phyloP scores from a whole-genome alignment of 2,113 vertebrate genomes.

The Aptenodytes patagonicus region DNA sequence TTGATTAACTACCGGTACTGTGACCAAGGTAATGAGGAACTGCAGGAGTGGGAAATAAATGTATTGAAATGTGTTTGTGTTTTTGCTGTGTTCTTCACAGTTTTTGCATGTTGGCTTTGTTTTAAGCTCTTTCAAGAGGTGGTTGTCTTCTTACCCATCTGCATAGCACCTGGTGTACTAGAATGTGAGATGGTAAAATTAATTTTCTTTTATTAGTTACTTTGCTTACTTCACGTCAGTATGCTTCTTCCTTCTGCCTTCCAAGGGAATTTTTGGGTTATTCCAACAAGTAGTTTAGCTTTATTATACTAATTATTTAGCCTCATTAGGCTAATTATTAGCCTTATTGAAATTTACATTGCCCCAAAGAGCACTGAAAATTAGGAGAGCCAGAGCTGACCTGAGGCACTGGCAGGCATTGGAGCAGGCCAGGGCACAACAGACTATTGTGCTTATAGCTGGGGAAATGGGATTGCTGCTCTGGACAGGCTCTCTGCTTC shows the following conservation, averaged over 20 bases:
- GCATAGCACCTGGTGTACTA: not conserved
- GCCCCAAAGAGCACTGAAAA: not conserved
- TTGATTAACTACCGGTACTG: not conserved
- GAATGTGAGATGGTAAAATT: not conserved
- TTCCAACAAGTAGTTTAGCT: not conserved
- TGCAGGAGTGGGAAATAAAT: not conserved
- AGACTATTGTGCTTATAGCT: not conserved
- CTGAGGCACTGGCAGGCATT: not conserved
- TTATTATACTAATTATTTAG: conserved; percentile 32
- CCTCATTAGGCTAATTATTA: not conserved
- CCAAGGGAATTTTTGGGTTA: not conserved
- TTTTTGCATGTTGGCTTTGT: not conserved
- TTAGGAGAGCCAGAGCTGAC: not conserved
- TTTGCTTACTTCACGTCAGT: not conserved
- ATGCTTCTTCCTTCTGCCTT: not conserved
- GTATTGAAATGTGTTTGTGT: not conserved
- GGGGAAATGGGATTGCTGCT: not conserved
- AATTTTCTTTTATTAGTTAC: not conserved
- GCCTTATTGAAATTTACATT: not conserved
- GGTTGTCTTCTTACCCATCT: not conserved
- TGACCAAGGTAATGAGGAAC: not conserved
- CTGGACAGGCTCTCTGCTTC: not conserved
- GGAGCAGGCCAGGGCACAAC: not conserved
- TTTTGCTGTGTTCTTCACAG: not conserved
- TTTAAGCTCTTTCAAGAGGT: not conserved